Evolutionary conservation across 2,888 invertebrate species (phyloP).

Genomic region (Eumacrocentrus americanus): DNA sequence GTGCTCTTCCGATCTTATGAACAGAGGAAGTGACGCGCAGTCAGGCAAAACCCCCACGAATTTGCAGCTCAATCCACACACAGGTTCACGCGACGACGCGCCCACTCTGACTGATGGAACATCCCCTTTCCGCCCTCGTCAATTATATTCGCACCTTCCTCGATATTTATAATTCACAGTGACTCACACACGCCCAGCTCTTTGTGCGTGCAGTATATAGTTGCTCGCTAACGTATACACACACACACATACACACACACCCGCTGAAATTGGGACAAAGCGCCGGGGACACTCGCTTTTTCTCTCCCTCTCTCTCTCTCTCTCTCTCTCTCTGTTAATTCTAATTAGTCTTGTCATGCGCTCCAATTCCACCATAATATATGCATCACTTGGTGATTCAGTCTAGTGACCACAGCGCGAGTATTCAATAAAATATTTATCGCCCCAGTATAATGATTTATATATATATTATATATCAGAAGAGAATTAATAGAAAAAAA

Average conservation of each 20-base stretch:
- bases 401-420: not conserved
- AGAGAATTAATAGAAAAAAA: not conserved
- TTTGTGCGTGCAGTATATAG: constrained; percentile 29
- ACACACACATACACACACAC: constrained; percentile 15
- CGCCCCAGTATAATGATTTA: not conserved
- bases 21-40: constrained; percentile 19
- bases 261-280: constrained; percentile 34
- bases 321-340: constrained; percentile 7
- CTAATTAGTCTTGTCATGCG: constrained; percentile 36
- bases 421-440: not conserved
- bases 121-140: constrained; percentile 2
- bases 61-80: constrained; percentile 14
- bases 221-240: constrained; percentile 23
- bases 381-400: constrained; percentile 8
- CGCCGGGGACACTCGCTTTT: no score
- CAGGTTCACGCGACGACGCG: constrained; percentile 31
- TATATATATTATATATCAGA: not conserved
- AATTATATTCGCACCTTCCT: not conserved
- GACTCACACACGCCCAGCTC: not conserved
- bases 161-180: constrained; percentile 18
- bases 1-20: no score
- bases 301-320: no score
- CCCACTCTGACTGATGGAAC: constrained; percentile 26
- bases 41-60: constrained; percentile 16
- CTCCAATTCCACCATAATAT: constrained; percentile 32